Percentiles rank a stretch among this genome's conserved stretches.
Evolutionary conservation across 2,888 invertebrate species (phyloP).

Genomic region (Tiliacea citrago): DNA sequence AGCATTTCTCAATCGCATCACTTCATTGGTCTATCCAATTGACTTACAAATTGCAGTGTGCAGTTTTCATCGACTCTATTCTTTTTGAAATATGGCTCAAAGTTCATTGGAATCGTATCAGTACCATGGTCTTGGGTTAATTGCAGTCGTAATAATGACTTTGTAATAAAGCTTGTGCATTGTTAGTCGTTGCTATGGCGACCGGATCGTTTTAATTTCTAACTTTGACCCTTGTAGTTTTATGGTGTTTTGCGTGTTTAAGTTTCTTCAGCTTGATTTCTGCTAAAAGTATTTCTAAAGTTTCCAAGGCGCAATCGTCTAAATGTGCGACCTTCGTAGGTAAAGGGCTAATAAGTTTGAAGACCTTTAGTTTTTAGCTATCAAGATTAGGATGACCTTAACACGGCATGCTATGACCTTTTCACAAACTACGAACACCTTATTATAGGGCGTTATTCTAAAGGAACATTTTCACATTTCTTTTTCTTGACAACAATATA

Average conservation of each 20-base stretch:
- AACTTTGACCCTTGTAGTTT: conserved; percentile 47
- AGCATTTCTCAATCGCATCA: conserved; percentile 11
- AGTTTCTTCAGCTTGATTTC: background rate
- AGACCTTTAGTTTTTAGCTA: background rate
- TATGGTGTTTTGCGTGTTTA: background rate
- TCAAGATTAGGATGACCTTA: conserved; percentile 2
- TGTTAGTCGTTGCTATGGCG: conserved; percentile 76
- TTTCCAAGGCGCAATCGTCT: background rate
- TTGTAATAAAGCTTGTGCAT: conserved; percentile 76
- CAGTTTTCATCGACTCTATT: conserved; percentile 42
- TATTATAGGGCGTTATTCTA: no score
- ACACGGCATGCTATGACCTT: conserved; percentile 1
- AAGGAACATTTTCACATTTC: background rate
- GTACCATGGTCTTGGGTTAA: conserved; percentile 66
- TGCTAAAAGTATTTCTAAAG: background rate
- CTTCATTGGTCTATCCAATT: conserved; percentile 52
- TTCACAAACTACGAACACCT: background rate
- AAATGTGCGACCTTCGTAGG: conserved; percentile 9
- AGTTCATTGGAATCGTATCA: conserved; percentile 30
- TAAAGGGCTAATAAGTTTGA: conserved; percentile 16
- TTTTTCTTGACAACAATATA: background rate
- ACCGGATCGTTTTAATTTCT: conserved; percentile 60
- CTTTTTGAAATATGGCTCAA: conserved; percentile 31
- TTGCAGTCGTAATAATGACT: conserved; percentile 75
- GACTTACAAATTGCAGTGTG: conserved; percentile 55